Evolutionary conservation across 2,888 invertebrate species (phyloP), one percentile per base, ranked within the genome.

Genomic region (Asteroscopus sphinx): DNA sequence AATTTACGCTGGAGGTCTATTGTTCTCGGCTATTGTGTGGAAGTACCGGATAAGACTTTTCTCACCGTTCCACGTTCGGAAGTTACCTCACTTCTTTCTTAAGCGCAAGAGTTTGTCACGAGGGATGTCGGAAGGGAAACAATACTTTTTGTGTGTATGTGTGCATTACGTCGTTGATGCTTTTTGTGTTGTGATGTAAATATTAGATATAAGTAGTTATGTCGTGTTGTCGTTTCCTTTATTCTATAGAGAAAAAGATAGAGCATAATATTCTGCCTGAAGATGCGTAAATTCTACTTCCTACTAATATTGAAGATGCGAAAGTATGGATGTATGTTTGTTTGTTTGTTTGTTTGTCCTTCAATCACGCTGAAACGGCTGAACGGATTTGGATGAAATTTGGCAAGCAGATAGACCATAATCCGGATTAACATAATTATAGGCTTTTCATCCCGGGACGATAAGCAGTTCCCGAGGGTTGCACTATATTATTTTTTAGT

Each of bases 31-130:
- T 52, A 72, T 76, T 70, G 71, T 74, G 13, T 30, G n/a, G 21
- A 41, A 44, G 35, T 28, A 46, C 54, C 76, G 76, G 76, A 72
- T 78, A 75, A 56, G 52, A 67, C 55, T 47, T 59, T 76, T 76
- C 76, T 60, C 76, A 76, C 73, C 51, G 52, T 71, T 60, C 76
- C 78, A 69, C 51, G 52, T 71, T 75, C 78, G 73, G 76, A 78
- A 76, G 76, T 76, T 77, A 76, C 76, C 73, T 69, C 69, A 76
- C 60, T 52, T 28, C 32, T 63, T 68, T 77, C 79, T 63, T 67
- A 45, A 67, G 48, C 51, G 13, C 32, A 42, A 52, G 55, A 45
- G 45, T 60, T 64, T 68, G 59, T 75, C 68, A 51, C 36, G 40
- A 54, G 21, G 17, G 7, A 12, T 40, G 57, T 48, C 62, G 72